Evolutionary conservation across 2,888 invertebrate genomes (phyloP).

Genomic region (Ormyrus labotus): DNA sequence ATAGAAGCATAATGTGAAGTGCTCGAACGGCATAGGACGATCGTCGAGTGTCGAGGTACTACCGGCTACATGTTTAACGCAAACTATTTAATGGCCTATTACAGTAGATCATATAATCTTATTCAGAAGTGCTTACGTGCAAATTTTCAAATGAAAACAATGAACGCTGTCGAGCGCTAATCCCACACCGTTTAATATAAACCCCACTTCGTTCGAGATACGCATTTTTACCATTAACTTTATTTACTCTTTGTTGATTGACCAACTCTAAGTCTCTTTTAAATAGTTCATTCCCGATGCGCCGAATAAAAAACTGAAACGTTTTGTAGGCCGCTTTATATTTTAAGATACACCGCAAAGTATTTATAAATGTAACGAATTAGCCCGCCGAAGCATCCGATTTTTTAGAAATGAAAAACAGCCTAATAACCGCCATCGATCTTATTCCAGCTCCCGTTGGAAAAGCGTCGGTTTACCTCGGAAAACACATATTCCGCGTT

Average conservation of each 20-base stretch:
- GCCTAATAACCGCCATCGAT: no score
- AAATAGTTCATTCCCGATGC: no score
- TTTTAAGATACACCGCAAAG: no score
- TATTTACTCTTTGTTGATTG: no score
- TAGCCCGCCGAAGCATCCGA: no score
- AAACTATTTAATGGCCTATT: conserved; percentile 52
- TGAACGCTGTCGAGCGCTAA: no score
- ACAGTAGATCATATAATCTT: conserved; percentile 44
- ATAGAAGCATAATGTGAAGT: conserved; percentile 13
- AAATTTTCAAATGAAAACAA: conserved; percentile 50
- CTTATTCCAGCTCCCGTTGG: no score
- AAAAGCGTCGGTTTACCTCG: neutral
- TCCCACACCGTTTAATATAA: neutral
- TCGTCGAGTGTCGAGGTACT: conserved; percentile 19
- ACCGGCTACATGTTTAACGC: conserved; percentile 48
- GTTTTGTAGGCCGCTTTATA: no score
- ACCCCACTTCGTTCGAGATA: neutral
- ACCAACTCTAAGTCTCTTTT: no score
- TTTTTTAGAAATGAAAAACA: no score
- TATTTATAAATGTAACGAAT: no score
- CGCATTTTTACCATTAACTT: neutral
- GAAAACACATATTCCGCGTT: conserved; percentile 4
- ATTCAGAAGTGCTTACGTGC: conserved; percentile 32
- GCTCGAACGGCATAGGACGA: conserved; percentile 24
- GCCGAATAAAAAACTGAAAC: no score